Conservation (phyloP, 2,797 vertebrate genomes). For the Brachyalestes nurse region DNA sequence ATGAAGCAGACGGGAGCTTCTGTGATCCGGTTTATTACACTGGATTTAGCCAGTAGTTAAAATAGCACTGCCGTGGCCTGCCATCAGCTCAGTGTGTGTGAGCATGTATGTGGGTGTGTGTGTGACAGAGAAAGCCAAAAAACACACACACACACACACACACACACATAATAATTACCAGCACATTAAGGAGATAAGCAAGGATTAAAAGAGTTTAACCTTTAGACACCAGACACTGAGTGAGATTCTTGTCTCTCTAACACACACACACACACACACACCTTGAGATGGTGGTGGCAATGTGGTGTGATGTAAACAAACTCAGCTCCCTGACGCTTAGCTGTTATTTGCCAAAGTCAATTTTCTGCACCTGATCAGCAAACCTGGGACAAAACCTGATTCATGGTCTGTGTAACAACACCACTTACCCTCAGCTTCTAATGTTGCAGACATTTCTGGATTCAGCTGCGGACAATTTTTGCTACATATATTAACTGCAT, state of each 20-base stretch:
- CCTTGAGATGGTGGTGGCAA: constrained; percentile 14
- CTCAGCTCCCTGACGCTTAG: constrained; percentile 17
- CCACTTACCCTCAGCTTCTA: not conserved
- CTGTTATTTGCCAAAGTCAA: constrained; percentile 36
- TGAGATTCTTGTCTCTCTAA: not conserved
- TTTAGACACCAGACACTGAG: constrained; percentile 63
- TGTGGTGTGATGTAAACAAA: constrained; percentile 43
- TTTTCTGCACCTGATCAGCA: constrained; percentile 28
- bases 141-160: not conserved
- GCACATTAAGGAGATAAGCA: constrained; percentile 78
- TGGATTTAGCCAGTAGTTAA: constrained; percentile 50
- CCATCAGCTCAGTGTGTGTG: constrained; percentile 17
- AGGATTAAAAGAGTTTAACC: constrained; percentile 70
- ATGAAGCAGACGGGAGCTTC: constrained; percentile 21
- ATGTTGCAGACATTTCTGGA: not conserved
- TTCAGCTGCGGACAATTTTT: not conserved
- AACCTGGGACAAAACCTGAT: constrained; percentile 5
- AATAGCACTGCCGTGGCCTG: constrained; percentile 48
- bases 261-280: constrained; percentile 35
- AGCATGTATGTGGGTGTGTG: constrained; percentile 21
- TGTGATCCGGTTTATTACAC: constrained; percentile 51
- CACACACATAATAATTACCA: constrained; percentile 73
- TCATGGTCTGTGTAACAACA: not conserved
- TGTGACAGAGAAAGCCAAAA: constrained; percentile 1
- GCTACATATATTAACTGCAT: not conserved